Percentiles rank a stretch among this genome's conserved stretches.
These are phyloP conservation scores for Ciona savignyi DNA, from an alignment of 23 tunicate species.

Conservation along the genomic window DNA sequence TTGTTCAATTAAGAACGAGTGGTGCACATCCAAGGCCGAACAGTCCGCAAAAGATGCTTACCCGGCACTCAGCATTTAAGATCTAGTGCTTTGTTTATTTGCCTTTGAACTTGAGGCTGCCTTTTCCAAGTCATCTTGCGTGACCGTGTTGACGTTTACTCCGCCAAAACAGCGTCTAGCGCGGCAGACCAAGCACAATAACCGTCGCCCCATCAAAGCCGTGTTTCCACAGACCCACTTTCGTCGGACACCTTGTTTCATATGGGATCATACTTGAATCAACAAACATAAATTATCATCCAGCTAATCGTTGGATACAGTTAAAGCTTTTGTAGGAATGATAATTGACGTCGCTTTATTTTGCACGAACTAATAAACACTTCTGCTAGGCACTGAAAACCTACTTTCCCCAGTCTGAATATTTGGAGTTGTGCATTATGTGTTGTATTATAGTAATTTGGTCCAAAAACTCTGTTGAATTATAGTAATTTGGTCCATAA, in stretches of 20 bases:
- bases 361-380: too few relatives aligned
- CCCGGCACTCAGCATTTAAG: not conserved
- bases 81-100: not conserved
- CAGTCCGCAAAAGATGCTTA: too few relatives aligned
- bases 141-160: not conserved
- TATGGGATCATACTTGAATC: not conserved
- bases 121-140: not conserved
- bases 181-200: not conserved
- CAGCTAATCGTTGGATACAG: not conserved
- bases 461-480: too few relatives aligned
- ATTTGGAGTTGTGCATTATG: too few relatives aligned
- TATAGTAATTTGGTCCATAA: too few relatives aligned
- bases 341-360: too few relatives aligned
- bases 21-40: too few relatives aligned
- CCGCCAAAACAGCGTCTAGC: not conserved
- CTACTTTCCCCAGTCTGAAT: too few relatives aligned
- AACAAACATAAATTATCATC: not conserved
- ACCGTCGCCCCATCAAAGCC: not conserved
- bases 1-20: not conserved
- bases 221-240: not conserved
- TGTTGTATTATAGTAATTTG: too few relatives aligned
- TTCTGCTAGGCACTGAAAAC: too few relatives aligned
- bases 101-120: not conserved
- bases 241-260: not conserved
- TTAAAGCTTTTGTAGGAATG: too few relatives aligned